Evolutionary conservation across 2,888 invertebrate genomes (phyloP).

Genomic region (Frankliniella fusca): DNA sequence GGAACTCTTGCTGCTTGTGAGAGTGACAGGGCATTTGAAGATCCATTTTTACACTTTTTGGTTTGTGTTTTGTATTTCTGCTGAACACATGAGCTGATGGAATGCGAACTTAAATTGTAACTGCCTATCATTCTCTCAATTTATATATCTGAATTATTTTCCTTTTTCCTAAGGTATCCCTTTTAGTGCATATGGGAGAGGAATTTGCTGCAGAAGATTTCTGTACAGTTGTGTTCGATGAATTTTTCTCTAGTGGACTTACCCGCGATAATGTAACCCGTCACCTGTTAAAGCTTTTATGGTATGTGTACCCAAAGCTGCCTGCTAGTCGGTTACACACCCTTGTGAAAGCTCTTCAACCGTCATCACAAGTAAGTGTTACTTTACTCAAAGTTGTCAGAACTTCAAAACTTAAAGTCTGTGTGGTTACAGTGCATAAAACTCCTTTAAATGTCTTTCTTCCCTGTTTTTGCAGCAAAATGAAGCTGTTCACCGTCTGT

Average conservation of each 20-base stretch:
- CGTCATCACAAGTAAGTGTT: slow-evolving; percentile 49
- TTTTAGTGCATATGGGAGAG: slow-evolving; percentile 82
- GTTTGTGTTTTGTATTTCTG: slow-evolving; percentile 48
- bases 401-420: not conserved
- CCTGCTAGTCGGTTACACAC: slow-evolving; percentile 74
- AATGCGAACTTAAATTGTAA: slow-evolving; percentile 28
- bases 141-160: not conserved
- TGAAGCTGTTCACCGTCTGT: slow-evolving; percentile 76
- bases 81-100: not conserved
- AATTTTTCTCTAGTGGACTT: slow-evolving; percentile 87
- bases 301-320: slow-evolving; percentile 84
- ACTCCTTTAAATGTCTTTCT: slow-evolving; percentile 9
- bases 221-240: slow-evolving; percentile 91
- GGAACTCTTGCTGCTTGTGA: slow-evolving; percentile 87
- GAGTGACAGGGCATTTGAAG: slow-evolving; percentile 88
- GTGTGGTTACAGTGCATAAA: not conserved
- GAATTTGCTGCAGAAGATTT: slow-evolving; percentile 92
- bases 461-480: slow-evolving; percentile 59
- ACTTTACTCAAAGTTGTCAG: slow-evolving; percentile 10
- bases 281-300: slow-evolving; percentile 83
- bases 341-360: slow-evolving; percentile 73
- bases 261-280: slow-evolving; percentile 86
- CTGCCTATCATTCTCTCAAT: slow-evolving; percentile 30
- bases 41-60: slow-evolving; percentile 89
- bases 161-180: slow-evolving; percentile 54